Base-by-base conservation (phyloP, 64 coral and sea anemone species). In the Orbicella faveolata region DNA sequence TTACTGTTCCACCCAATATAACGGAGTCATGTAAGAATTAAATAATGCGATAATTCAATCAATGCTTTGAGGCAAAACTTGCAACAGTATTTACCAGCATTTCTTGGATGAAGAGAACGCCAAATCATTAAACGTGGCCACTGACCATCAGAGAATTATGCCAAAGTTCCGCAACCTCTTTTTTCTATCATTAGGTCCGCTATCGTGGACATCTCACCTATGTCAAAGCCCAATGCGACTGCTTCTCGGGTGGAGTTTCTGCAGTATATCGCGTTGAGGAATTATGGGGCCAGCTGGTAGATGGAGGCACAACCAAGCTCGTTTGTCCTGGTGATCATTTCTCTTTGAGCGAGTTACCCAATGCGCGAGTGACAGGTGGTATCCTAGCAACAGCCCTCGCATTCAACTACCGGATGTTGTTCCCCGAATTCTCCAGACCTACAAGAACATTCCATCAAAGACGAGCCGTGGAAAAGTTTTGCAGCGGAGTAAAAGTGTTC, bases 291-390 rank as follows among this genome's bases (percentile, higher is more conserved):
- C 75, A 80, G 8, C 23, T 80, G 9, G 30, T 89, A 30, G 75
- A 77, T 79, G 88, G 77, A 17, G 75, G 75, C 68, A 57, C 25
- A 41, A 78, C 61, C 23, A 62, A 80, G 21, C 36, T 79, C 1
- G 78, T 80, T 52, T 89, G 88, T 72, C 88, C 88, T 30, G 88
- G 88, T 6, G 63, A 89, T 10, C 88, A 89, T 69, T 89, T 18
- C n/a, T 80, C 88, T 35, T 63, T 89, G 54, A 81, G 76, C 63
- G 76, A 79, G 44, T n/a, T 67, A 23, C 88, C 88, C 20, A 14
- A 75, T 52, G 88, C 88, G 36, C 61, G 34, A 14, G 61, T 81
- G 9, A 81, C 78, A 6, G 88, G 88, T 0, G 26, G 75, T 48
- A 73, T 90, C 12, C 5, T 81, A 57, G 88, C 68, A 30, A 90